phyloP scores from a whole-genome alignment of 1,140 invertebrate species.

The Mycetomoellerius zeteki region DNA sequence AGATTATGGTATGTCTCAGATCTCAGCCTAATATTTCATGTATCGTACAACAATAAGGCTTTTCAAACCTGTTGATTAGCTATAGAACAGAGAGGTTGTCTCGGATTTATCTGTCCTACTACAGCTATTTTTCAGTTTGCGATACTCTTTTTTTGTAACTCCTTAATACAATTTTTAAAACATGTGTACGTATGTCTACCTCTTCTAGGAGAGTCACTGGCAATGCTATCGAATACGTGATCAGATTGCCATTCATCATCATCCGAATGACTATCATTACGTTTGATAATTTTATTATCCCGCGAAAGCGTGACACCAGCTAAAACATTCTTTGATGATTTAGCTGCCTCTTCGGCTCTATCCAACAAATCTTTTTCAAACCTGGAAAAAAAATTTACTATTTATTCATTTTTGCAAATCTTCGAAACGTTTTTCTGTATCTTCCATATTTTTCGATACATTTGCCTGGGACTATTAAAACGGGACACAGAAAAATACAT shows the following conservation, averaged over 20 bases:
- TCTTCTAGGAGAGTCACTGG: slow-evolving; percentile 67
- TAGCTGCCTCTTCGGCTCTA: slow-evolving; percentile 79
- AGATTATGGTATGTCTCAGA: no score
- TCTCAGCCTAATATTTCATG: no score
- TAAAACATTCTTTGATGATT: slow-evolving; percentile 72
- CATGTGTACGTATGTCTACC: slow-evolving; percentile 25
- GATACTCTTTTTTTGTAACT: no score
- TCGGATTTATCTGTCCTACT: no score
- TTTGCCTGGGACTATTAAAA: no score
- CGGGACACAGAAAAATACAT: not conserved
- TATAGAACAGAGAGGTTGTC: no score
- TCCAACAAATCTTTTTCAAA: slow-evolving; percentile 81
- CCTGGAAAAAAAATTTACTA: slow-evolving; percentile 60
- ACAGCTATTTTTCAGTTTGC: no score
- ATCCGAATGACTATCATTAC: slow-evolving; percentile 67
- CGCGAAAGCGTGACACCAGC: slow-evolving; percentile 65
- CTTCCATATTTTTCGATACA: no score
- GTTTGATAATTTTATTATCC: slow-evolving; percentile 59
- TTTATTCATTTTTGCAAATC: not conserved
- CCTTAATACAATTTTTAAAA: not conserved
- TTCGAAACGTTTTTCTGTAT: no score
- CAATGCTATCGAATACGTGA: slow-evolving; percentile 68
- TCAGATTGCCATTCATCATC: slow-evolving; percentile 73
- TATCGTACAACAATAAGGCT: no score
- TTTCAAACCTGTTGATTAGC: no score